Base-by-base conservation (phyloP, 2,888 invertebrate genomes). In the Beris morrisii region DNA sequence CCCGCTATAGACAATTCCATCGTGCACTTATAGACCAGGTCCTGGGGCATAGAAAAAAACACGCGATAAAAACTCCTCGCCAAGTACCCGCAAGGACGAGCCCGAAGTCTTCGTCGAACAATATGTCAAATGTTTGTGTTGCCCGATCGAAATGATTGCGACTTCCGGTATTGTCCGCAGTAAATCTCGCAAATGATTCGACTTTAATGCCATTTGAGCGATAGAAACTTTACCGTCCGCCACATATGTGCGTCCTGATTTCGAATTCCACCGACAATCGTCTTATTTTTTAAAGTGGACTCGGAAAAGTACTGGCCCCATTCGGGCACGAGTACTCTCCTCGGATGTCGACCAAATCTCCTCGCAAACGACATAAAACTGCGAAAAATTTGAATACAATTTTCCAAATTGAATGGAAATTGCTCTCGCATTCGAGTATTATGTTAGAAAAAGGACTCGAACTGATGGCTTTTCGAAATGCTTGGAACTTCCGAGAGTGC, bases 351-450 rank as follows among this genome's bases (percentile, higher is more conserved):
- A 55, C n/a, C 31, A 6, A 30, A 32, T n/a, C 30, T 30, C 7
- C 5, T 12, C 31, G 30, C n/a, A 4, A 50, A 45, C 44, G 6
- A 61, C 50, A 68, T 65, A 65, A 63, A 65, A 68, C 31, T 65
- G 67, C 32, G 61, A 38, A 43, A 61, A 53, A 65, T 68, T 67
- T 68, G 68, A 65, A 58, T 58, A 58, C 22, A 5, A 43, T 43
- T 43, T 56, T 56, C 43, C 9, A 56, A 56, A 56, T 15, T 56
- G 43, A 56, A 43, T 43, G 43, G 43, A 31, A 54, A 28, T 52
- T 22, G 11, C 22, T 52, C 38, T 38, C 38, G 38, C 38, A 9
- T 22, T 22, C 22, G 22, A 7, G 9, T 38, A 38, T 38, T 38
- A 38, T 9, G 38, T 9, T 7, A 38, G 38, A 38, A 38, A 22